Conservation (phyloP, 1,140 invertebrate species). For the Chlorops oryzae region DNA sequence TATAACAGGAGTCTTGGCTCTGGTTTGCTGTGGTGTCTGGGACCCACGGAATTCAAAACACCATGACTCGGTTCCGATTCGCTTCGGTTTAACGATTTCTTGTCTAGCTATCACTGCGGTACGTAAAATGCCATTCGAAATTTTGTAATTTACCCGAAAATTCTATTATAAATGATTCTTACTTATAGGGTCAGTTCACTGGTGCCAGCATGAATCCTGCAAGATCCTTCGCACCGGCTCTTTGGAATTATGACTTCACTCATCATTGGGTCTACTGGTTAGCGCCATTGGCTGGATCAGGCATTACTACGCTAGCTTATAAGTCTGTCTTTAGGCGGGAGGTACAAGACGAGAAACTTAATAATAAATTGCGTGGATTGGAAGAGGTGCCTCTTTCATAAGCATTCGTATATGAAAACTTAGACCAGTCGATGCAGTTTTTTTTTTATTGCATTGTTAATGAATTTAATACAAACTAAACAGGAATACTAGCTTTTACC, state of each 20-base stretch:
- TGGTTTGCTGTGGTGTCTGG: slow-evolving; percentile 60
- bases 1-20: slow-evolving; percentile 54
- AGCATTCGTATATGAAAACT: no score
- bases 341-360: slow-evolving; percentile 29
- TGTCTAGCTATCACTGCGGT: slow-evolving; percentile 56
- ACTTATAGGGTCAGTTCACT: slow-evolving; percentile 61
- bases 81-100: slow-evolving; percentile 58
- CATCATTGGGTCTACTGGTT: slow-evolving; percentile 76
- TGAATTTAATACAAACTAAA: no score
- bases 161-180: slow-evolving; percentile 55
- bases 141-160: slow-evolving; percentile 8
- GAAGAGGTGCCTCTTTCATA: slow-evolving; percentile 41
- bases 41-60: slow-evolving; percentile 55
- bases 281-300: slow-evolving; percentile 58
- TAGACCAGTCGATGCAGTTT: no score
- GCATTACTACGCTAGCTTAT: slow-evolving; percentile 56
- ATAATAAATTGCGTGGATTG: slow-evolving; percentile 33
- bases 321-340: slow-evolving; percentile 52
- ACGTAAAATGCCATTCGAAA: slow-evolving; percentile 24
- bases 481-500: no score
- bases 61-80: slow-evolving; percentile 55
- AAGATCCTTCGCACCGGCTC: slow-evolving; percentile 67
- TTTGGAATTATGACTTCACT: slow-evolving; percentile 62
- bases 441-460: no score
- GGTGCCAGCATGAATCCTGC: slow-evolving; percentile 79